These are phyloP conservation scores for Plodia interpunctella DNA, from an alignment of 1,140 invertebrate species.

Conservation along the genomic window DNA sequence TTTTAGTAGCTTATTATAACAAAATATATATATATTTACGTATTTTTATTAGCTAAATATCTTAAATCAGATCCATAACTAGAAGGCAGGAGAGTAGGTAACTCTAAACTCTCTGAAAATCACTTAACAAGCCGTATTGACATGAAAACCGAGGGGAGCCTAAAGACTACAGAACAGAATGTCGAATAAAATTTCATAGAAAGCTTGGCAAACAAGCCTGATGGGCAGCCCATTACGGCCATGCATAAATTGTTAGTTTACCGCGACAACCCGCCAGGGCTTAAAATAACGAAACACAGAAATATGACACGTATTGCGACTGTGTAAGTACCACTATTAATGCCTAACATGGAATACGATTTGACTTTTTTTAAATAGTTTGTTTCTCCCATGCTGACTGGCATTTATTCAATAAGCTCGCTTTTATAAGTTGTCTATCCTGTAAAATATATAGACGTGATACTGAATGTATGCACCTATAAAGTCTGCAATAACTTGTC, in stretches of 20 bases:
- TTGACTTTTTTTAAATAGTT: no score
- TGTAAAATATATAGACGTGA: no score
- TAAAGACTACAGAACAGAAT: slow-evolving; percentile 35
- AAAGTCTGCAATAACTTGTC: no score
- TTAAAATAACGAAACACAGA: background rate
- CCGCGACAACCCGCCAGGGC: slow-evolving; percentile 33
- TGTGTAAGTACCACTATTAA: background rate
- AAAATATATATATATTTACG: no score
- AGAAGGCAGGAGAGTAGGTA: no score
- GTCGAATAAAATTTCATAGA: slow-evolving; percentile 74
- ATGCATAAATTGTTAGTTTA: slow-evolving; percentile 75
- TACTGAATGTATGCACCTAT: no score
- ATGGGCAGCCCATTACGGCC: slow-evolving; percentile 60
- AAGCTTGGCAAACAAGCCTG: slow-evolving; percentile 69
- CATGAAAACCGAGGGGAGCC: slow-evolving; percentile 37
- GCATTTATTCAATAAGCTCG: no score
- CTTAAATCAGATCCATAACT: background rate
- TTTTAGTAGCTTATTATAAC: no score
- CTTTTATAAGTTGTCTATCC: no score
- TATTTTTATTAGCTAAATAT: no score
- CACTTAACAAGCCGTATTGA: slow-evolving; percentile 36
- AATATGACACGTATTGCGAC: background rate
- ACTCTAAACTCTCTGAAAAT: slow-evolving; percentile 24
- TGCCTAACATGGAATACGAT: no score
- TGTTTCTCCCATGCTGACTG: no score